A percentile compares a stretch with the other conserved stretches of the same genome.
Conservation (phyloP, 2,797 vertebrate species). For the Neomorphus geoffroyi region DNA sequence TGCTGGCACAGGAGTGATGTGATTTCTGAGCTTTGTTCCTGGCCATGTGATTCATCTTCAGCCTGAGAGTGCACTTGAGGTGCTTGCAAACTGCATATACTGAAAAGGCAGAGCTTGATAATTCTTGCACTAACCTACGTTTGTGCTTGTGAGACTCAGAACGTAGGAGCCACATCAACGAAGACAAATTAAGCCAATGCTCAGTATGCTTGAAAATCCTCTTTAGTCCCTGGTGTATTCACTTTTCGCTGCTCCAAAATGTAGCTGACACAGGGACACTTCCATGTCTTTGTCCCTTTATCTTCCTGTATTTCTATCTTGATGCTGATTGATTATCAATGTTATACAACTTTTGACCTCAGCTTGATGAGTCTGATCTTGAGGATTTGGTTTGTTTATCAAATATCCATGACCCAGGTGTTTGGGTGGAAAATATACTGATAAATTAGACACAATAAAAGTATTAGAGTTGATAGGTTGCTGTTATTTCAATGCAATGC, state of each 20-base stretch:
- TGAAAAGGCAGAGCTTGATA: background rate
- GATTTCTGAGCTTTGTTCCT: background rate
- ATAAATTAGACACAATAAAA: background rate
- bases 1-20: background rate
- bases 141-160: background rate
- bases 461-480: background rate
- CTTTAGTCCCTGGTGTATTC: background rate
- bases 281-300: background rate
- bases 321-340: background rate
- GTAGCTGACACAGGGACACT: conserved; percentile 11
- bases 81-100: background rate
- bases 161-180: rapidly evolving
- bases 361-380: background rate
- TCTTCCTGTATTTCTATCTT: background rate
- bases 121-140: background rate
- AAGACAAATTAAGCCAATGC: background rate
- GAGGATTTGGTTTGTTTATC: background rate
- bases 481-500: background rate
- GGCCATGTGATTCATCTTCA: background rate
- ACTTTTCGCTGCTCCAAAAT: background rate
- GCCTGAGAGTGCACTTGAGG: background rate
- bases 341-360: background rate
- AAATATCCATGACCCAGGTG: background rate
- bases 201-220: background rate
- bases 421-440: background rate